These are phyloP conservation scores for Euwallacea fornicatus DNA, from an alignment of 1,140 invertebrate species.

Conservation along the genomic window DNA sequence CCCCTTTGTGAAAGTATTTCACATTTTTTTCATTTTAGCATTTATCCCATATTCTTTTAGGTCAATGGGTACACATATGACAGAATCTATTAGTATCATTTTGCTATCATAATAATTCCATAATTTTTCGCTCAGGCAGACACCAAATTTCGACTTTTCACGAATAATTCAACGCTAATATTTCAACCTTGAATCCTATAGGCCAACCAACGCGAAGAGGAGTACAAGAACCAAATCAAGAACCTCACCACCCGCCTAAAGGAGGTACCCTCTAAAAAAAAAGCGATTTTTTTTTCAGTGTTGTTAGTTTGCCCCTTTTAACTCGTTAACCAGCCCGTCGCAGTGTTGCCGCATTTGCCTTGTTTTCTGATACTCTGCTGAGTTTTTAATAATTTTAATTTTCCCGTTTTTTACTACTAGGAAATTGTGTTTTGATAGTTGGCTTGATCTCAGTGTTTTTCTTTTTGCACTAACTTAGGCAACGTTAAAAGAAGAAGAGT, in stretches of 20 bases:
- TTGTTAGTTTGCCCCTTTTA: conserved; percentile 22
- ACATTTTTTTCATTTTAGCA: no score
- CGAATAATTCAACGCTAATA: no score
- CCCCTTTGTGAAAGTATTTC: no score
- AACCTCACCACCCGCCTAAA: conserved; percentile 97
- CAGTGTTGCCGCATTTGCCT: conserved; percentile 12
- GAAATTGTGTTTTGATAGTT: conserved; percentile 35
- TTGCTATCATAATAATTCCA: not conserved
- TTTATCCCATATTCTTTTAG: no score
- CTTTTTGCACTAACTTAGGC: conserved; percentile 64
- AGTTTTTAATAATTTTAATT: conserved; percentile 2
- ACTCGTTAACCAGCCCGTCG: conserved; percentile 26
- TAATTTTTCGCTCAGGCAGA: no score
- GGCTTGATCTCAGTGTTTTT: conserved; percentile 26
- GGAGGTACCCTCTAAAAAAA: conserved; percentile 75
- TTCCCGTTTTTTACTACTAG: conserved; percentile 12
- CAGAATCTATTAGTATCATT: not conserved
- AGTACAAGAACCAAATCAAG: conserved; percentile 99
- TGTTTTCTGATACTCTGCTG: conserved; percentile 10
- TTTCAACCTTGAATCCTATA: conserved; percentile 53
- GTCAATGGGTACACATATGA: no score
- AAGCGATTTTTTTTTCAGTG: conserved; percentile 32
- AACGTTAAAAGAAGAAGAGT: conserved; percentile 95
- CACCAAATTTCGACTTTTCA: no score
- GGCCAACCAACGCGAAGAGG: conserved; percentile 99